Conservation (phyloP, 2,113 vertebrate species). For the Cariama cristata region DNA sequence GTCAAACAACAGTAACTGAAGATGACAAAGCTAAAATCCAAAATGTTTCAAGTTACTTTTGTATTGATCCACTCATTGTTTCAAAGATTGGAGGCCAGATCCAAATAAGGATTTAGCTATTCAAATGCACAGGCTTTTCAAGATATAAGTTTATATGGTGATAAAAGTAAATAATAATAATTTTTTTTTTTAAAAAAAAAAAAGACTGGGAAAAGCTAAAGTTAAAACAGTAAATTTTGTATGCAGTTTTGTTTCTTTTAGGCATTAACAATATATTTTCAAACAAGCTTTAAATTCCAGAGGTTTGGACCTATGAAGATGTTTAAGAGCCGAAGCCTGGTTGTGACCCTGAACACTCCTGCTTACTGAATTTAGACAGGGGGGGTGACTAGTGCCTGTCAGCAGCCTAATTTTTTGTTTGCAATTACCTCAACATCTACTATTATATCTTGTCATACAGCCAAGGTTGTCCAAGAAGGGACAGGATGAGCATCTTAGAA, state of each 20-base stretch:
- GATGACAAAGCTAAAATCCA: background rate
- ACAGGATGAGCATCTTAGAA: background rate
- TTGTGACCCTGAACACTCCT: background rate
- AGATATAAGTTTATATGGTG: background rate
- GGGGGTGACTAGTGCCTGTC: background rate
- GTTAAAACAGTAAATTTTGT: background rate
- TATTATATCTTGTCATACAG: background rate
- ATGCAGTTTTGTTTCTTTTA: background rate
- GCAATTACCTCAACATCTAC: background rate
- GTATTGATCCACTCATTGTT: background rate
- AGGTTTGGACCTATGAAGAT: background rate
- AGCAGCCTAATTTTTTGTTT: background rate
- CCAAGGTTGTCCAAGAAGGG: background rate
- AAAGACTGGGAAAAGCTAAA: fast-evolving
- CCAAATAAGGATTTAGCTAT: background rate
- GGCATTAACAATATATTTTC: background rate
- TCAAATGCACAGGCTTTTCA: background rate
- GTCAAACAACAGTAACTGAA: background rate
- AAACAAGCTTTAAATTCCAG: background rate
- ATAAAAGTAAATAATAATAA: background rate
- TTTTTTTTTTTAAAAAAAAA: too few species aligned
- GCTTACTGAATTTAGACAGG: background rate
- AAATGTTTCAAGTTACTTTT: background rate
- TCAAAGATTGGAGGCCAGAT: background rate
- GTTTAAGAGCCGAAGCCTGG: background rate